Percentiles rank a stretch among this genome's conserved stretches.
These are phyloP conservation scores for Agrochola circellaris DNA, from an alignment of 2,888 invertebrate genomes.

Conservation along the genomic window DNA sequence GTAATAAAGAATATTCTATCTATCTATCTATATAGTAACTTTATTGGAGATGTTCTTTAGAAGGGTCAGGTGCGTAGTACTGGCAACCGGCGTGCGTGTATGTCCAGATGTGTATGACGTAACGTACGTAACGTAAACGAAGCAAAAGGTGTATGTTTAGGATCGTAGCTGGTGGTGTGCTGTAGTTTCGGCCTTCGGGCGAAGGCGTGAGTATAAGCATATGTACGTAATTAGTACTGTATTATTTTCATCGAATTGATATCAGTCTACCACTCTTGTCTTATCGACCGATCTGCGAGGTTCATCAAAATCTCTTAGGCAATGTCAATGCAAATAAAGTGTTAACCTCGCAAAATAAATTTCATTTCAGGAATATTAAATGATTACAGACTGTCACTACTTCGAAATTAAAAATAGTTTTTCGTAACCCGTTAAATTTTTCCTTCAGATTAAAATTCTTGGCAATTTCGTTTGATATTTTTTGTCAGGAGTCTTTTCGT, in stretches of 20 bases:
- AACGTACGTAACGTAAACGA: too few relatives aligned
- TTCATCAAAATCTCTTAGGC: conserved; percentile 20
- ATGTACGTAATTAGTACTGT: too few relatives aligned
- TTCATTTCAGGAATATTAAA: conserved; percentile 52
- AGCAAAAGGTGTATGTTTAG: too few relatives aligned
- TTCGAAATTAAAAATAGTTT: conserved; percentile 60
- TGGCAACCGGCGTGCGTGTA: too few relatives aligned
- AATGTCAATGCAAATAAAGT: conserved; percentile 36
- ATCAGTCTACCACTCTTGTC: too few relatives aligned
- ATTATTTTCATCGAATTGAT: too few relatives aligned
- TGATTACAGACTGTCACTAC: conserved; percentile 29
- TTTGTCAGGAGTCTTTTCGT: background rate
- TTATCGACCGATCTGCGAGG: conserved; percentile 10
- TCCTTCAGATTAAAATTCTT: conserved; percentile 55
- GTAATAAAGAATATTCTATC: too few relatives aligned
- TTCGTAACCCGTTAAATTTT: conserved; percentile 20
- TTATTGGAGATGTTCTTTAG: background rate
- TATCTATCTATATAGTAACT: background rate
- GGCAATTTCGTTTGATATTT: conserved; percentile 16
- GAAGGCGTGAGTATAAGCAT: too few relatives aligned
- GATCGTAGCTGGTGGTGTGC: too few relatives aligned
- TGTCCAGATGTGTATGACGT: too few relatives aligned
- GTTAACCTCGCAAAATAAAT: conserved; percentile 25
- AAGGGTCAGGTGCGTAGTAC: background rate
- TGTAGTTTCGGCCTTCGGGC: too few relatives aligned